Evolutionary conservation across 2,888 invertebrate species (phyloP), one percentile per base, ranked within the genome.

Genomic region (Agapostemon virescens): DNA sequence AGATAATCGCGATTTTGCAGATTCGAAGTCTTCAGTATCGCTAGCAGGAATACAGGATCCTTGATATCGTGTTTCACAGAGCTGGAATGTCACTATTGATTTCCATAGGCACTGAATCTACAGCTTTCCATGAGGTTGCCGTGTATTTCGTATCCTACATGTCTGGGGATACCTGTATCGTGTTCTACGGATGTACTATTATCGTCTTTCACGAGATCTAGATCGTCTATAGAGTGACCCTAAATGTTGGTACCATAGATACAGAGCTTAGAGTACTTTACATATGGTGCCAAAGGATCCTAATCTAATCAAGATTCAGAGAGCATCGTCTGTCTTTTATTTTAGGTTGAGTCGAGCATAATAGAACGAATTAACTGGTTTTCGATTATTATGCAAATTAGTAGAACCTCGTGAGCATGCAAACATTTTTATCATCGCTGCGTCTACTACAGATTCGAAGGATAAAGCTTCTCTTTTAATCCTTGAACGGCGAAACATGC

Each of bases 191-290:
- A 38, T 36, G 17, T 23, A 36, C 40, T 63, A 33, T 61, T 36
- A 26, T 64, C 36, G 63, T 63, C 64, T 49, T 64, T 30, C 49
- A 55, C 52, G 66, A 55, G 55, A 52, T 38, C 38, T 52, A n/a
- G 15, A 63, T 73, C 73, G 38, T 66, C 30, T 42, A 52, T 52
- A 69, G 49, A n/a, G 69, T 36, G 33, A 36, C 17, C 69, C n/a
- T 52, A 36, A 52, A 33, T 23, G 49, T 52, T n/a, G 69, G 15
- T 40, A 55, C 38, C 69, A 38, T 26, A 26, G 63, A 11, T 69
- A 52, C n/a, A 20, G n/a, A 15, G 69, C 20, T 36, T 5, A n/a
- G 33, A 7, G 38, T 40, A 23, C 11, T 17, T 36, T 26, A 3
- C 38, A 55, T 20, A 26, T 11, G 69, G 55, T 23, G 1, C 13